These are phyloP conservation scores for Chloropsis cyanopogon DNA, from an alignment of 2,113 vertebrate genomes.

Conservation along the genomic window DNA sequence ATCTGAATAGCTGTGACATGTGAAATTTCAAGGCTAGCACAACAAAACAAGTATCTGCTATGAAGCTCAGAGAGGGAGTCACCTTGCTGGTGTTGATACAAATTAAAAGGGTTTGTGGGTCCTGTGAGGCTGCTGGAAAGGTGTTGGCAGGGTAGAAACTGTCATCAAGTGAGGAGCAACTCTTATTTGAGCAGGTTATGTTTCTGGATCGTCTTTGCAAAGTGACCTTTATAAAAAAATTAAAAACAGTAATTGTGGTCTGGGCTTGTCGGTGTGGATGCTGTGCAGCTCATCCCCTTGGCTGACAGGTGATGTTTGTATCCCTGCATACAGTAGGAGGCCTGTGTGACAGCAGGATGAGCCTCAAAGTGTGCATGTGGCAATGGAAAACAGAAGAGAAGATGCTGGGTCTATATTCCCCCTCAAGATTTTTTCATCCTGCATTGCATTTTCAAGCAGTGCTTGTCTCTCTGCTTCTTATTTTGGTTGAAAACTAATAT, in stretches of 20 bases:
- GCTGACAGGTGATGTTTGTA: background rate
- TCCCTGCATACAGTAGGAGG: background rate
- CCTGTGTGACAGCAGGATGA: background rate
- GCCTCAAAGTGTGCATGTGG: background rate
- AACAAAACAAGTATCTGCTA: background rate
- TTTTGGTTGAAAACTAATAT: fast-evolving
- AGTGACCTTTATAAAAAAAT: background rate
- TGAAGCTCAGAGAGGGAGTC: background rate
- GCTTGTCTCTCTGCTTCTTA: background rate
- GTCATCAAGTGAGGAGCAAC: background rate
- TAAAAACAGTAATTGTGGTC: background rate
- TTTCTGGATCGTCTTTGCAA: background rate
- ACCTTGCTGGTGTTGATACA: background rate
- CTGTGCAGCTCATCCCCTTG: background rate
- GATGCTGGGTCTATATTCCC: background rate
- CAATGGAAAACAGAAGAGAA: background rate
- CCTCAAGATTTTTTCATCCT: background rate
- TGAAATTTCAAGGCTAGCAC: background rate
- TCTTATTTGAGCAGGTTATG: background rate
- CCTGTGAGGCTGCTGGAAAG: background rate
- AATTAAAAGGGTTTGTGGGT: fast-evolving
- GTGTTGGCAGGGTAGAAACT: background rate
- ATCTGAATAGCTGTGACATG: background rate
- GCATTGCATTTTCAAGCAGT: background rate
- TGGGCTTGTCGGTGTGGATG: fast-evolving